Base-by-base conservation (phyloP, 2,888 invertebrate species). In the Helleia helle region DNA sequence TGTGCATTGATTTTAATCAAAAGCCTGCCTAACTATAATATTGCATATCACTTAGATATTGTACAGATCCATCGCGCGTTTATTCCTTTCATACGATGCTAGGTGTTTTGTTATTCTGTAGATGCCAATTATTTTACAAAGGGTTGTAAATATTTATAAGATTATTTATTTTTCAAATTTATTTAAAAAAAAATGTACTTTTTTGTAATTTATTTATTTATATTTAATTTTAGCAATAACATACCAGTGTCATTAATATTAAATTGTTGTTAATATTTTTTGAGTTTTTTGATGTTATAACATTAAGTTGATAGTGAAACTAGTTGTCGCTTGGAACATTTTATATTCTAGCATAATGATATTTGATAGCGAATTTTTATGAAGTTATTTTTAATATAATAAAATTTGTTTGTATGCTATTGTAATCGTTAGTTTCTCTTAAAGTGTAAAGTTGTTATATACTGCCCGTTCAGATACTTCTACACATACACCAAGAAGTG, bases 21-120 rank as follows among this genome's bases (percentile, higher is more conserved):
- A 65, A 71, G 79, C 79, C 76, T 80, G 80, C 79, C 79, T 79
- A 75, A 69, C 61, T 74, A 67, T 77, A 77, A 66, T 77, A 80
- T 79, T 80, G 81, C 81, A 83, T 83, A 83, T 83, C 81, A 83
- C 65, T 72, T 77, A 76, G 72, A 63, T 57, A 66, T 67, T 65
- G 62, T 67, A 56, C 53, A 64, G 29, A 42, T 41, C 39, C 41
- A 46, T 44, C 26, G 42, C 36, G 27, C 18, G 27, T 59, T 58
- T 44, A 55, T 53, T 52, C 50, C 47, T 49, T 52, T 54, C 24
- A 13, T 38, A 26, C 42, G 43, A 46, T 40, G 49, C 48, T 49
- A 26, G 26, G 11, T 26, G 4, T n/a, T 26, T 11, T 9, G 11
- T 26, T 31, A 39, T 31, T 25, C 29, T 18, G 7, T 39, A 39